Base-by-base conservation (phyloP, 1,140 invertebrate genomes). In the Bombus affinis region DNA sequence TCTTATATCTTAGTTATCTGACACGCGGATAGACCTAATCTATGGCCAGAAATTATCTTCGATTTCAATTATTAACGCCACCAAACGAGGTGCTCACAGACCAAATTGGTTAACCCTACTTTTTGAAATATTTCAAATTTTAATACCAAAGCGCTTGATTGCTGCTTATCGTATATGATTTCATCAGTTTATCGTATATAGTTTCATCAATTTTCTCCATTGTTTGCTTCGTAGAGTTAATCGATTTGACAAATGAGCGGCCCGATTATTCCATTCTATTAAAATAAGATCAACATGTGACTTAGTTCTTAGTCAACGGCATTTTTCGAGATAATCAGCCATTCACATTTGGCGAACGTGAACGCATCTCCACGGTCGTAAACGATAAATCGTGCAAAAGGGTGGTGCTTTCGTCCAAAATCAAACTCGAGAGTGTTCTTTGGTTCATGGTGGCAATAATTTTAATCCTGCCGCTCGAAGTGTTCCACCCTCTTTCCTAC, bases 301-400 rank as follows among this genome's bases (percentile, higher is more conserved):
- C 22, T 59, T 28, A 15, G n/a, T 44, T 6, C 47, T 59, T n/a
- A 57, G 37, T n/a, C 35, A 59, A 15, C 8, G n/a, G 25, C n/a
- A 42, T 59, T 25, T n/a, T 12, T 18, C n/a, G 28, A 72, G 80
- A 81, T 81, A 70, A 39, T 35, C 5, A 53, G 25, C 13, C 25
- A n/a, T 59, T 65, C 32, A n/a, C 28, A 28, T 8, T 18, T 2
- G 22, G 5, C 18, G 25, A 70, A 47, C 13, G 35, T 44, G 44
- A 53, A 28, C 28, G 13, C 32, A 25, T 68, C 10, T 39, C 3
- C 15, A 32, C 35, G 39, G 4, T 13, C n/a, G 35, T 42, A 22
- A 62, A 59, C n/a, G 68, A 65, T 57, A 71, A 81, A 81, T 57
- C 68, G 47, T 44, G 47, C 3, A 35, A 72, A 62, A 28, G 47